Conservation (phyloP, 1,140 invertebrate species). For the Parapsyche elsis region DNA sequence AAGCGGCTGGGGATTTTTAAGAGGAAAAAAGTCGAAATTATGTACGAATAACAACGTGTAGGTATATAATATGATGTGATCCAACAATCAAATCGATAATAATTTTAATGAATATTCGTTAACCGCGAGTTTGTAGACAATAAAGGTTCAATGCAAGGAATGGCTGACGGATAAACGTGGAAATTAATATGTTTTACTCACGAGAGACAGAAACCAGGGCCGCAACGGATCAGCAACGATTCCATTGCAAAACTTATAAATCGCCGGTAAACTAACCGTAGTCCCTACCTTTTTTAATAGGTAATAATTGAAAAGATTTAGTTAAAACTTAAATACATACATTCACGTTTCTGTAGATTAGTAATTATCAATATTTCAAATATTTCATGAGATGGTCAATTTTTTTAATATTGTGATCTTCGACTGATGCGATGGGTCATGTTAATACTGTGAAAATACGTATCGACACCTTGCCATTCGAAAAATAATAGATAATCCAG, state of each 20-base stretch:
- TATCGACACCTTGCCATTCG: too few species aligned
- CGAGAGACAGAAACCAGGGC: background rate
- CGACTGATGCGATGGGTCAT: too few species aligned
- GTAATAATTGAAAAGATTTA: background rate
- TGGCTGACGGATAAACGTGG: slow-evolving; percentile 17
- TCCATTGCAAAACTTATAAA: background rate
- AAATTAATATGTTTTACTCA: slow-evolving; percentile 42
- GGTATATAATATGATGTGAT: background rate
- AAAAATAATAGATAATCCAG: too few species aligned
- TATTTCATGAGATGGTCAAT: too few species aligned
- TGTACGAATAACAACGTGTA: slow-evolving; percentile 36
- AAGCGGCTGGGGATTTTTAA: background rate
- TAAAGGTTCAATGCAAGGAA: slow-evolving; percentile 31
- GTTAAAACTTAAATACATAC: background rate
- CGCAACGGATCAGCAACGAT: background rate
- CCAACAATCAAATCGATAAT: slow-evolving; percentile 43
- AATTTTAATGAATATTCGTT: slow-evolving; percentile 45
- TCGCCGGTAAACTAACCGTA: background rate
- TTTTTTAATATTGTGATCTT: too few species aligned
- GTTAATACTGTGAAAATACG: too few species aligned
- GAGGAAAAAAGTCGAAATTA: too few species aligned
- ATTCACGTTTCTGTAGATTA: too few species aligned
- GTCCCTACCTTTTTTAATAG: background rate
- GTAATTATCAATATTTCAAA: background rate
- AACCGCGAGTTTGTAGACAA: slow-evolving; percentile 40